phyloP scores from a whole-genome alignment of 1,140 invertebrate genomes.

The Pogonomyrmex barbatus region DNA sequence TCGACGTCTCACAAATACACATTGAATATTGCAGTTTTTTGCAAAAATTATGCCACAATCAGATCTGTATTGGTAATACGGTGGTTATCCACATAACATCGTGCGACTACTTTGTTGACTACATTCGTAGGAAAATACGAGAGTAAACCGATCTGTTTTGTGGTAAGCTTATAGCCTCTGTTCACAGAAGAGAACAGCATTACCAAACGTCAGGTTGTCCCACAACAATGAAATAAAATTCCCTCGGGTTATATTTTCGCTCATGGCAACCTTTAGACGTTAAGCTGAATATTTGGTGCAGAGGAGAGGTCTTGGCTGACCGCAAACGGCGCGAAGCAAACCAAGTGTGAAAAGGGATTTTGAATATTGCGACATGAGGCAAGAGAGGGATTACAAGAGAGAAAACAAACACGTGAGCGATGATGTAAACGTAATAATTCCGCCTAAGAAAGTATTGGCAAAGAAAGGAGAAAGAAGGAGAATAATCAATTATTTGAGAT shows the following conservation, averaged over 20 bases:
- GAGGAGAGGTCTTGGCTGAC: slow-evolving; percentile 38
- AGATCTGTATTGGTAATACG: background rate
- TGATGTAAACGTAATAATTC: slow-evolving; percentile 14
- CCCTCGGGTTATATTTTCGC: slow-evolving; percentile 42
- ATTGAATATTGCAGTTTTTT: background rate
- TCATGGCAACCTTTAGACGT: slow-evolving; percentile 24
- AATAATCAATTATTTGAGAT: slow-evolving; percentile 39
- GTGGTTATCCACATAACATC: background rate
- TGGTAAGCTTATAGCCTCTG: slow-evolving; percentile 35
- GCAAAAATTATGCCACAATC: background rate
- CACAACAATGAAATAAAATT: slow-evolving; percentile 56
- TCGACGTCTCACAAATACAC: background rate
- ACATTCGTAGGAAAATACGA: background rate
- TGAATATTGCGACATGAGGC: slow-evolving; percentile 26
- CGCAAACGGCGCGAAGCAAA: slow-evolving; percentile 20
- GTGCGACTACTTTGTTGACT: slow-evolving; percentile 9
- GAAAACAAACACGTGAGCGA: background rate
- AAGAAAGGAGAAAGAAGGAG: slow-evolving; percentile 15
- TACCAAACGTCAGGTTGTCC: slow-evolving; percentile 50
- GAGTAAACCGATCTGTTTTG: slow-evolving; percentile 36
- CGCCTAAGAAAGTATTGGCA: slow-evolving; percentile 5
- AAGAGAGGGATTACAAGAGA: background rate
- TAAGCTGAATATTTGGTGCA: slow-evolving; percentile 44
- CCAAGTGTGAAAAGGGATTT: slow-evolving; percentile 45
- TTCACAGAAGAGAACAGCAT: slow-evolving; percentile 29